Conservation (phyloP, 2,888 invertebrate species). For the Caenorhabditis plicata region DNA sequence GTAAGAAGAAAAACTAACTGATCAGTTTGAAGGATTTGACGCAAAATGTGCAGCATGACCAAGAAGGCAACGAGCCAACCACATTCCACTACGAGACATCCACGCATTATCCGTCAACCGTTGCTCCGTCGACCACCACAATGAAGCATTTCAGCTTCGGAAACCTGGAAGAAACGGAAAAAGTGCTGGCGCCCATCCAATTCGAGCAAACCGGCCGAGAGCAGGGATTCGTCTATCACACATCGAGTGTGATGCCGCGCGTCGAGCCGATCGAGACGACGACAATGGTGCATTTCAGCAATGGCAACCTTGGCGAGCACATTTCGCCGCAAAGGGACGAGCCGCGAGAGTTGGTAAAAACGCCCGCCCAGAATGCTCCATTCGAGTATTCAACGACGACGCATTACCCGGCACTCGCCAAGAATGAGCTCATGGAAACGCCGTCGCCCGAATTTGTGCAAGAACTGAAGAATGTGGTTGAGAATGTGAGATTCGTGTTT, state of each 20-base stretch:
- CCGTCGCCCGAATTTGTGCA: slow-evolving; percentile 22
- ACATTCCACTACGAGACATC: slow-evolving; percentile 27
- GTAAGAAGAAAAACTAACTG: no score
- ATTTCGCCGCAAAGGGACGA: no score
- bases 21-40: slow-evolving; percentile 3
- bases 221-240: slow-evolving; percentile 25
- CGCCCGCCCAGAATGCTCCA: neutral
- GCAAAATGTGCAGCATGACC: neutral
- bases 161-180: slow-evolving; percentile 14
- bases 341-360: no score
- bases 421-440: slow-evolving; percentile 2
- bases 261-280: slow-evolving; percentile 27
- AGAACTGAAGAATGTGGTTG: slow-evolving; percentile 10
- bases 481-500: slow-evolving; percentile 15
- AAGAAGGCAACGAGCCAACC: neutral
- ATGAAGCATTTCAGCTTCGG: slow-evolving; percentile 34
- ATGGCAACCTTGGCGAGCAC: slow-evolving; percentile 25
- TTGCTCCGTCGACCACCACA: slow-evolving; percentile 14
- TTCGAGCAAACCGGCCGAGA: no score
- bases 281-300: slow-evolving; percentile 35
- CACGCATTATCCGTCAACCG: slow-evolving; percentile 26
- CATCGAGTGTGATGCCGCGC: slow-evolving; percentile 29
- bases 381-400: slow-evolving; percentile 22
- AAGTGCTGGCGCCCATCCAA: neutral
- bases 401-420: slow-evolving; percentile 20